A percentile compares a stretch with the other conserved stretches of the same genome.
These are phyloP conservation scores for Enteromius fasciolatus DNA, from an alignment of 2,797 vertebrate species.

Conservation along the genomic window DNA sequence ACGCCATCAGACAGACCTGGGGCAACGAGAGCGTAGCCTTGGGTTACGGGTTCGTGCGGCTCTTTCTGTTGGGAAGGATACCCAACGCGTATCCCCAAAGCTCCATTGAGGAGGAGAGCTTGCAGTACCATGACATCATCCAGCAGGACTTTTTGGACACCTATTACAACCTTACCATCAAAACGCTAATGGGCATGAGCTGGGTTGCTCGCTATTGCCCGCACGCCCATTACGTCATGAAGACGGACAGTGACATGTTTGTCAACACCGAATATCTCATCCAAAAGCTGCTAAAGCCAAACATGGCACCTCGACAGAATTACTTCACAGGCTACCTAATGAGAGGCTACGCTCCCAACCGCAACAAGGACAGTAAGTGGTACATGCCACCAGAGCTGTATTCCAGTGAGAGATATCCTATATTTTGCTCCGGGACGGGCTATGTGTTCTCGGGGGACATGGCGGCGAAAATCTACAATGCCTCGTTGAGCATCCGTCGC, in stretches of 20 bases:
- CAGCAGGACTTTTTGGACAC: conserved; percentile 97
- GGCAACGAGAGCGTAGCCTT: conserved; percentile 89
- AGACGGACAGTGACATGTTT: conserved; percentile 99
- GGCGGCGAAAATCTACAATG: conserved; percentile 93
- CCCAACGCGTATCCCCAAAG: conserved; percentile 80
- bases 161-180: conserved; percentile 97
- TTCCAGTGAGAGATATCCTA: conserved; percentile 96
- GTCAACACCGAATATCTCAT: conserved; percentile 98
- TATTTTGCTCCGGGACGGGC: conserved; percentile 97
- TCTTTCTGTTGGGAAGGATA: conserved; percentile 89
- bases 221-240: conserved; percentile 90
- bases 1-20: conserved; percentile 96
- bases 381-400: conserved; percentile 98
- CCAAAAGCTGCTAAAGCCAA: conserved; percentile 94
- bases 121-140: conserved; percentile 87
- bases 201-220: conserved; percentile 96
- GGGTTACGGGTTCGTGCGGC: conserved; percentile 86
- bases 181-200: conserved; percentile 99
- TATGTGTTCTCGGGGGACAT: conserved; percentile 98
- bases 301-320: conserved; percentile 86
- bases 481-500: conserved; percentile 92
- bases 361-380: conserved; percentile 99
- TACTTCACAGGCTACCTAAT: conserved; percentile 98
- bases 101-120: conserved; percentile 91
- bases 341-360: conserved; percentile 96